phyloP scores from a whole-genome alignment of 1,140 invertebrate genomes.

The Diprion similis region DNA sequence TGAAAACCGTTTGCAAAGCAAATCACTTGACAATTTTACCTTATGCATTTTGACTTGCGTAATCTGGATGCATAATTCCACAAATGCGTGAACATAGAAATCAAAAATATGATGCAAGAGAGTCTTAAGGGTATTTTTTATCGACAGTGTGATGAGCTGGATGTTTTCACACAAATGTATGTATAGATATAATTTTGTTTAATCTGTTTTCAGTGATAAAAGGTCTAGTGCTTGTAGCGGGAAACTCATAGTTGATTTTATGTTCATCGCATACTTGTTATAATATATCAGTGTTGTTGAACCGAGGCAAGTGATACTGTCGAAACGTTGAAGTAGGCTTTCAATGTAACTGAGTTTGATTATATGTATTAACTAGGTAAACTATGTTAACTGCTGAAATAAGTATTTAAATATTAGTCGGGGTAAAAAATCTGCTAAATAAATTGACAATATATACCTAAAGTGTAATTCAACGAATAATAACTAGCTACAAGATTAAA shows the following conservation, averaged over 20 bases:
- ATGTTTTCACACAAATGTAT: too few species aligned
- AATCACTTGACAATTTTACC: background rate
- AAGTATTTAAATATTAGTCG: constrained; percentile 25
- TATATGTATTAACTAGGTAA: background rate
- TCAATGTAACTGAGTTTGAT: background rate
- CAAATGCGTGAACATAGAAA: background rate
- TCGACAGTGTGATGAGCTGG: too few species aligned
- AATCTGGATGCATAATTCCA: background rate
- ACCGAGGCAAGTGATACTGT: background rate
- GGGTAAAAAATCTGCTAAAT: constrained; percentile 24
- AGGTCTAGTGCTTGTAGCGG: too few species aligned
- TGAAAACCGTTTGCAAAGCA: background rate
- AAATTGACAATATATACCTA: background rate
- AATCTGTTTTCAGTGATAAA: too few species aligned
- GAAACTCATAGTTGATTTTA: background rate
- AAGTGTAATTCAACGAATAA: background rate
- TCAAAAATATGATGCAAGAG: background rate
- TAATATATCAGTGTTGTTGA: background rate
- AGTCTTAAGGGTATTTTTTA: too few species aligned
- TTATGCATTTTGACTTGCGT: background rate
- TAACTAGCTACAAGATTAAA: constrained; percentile 4
- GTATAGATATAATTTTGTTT: background rate
- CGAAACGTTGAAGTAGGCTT: background rate
- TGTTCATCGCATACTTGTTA: background rate
- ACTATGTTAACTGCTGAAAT: background rate